Evolutionary conservation across 2,888 invertebrate genomes (phyloP).

Genomic region (Smittia aterrima): DNA sequence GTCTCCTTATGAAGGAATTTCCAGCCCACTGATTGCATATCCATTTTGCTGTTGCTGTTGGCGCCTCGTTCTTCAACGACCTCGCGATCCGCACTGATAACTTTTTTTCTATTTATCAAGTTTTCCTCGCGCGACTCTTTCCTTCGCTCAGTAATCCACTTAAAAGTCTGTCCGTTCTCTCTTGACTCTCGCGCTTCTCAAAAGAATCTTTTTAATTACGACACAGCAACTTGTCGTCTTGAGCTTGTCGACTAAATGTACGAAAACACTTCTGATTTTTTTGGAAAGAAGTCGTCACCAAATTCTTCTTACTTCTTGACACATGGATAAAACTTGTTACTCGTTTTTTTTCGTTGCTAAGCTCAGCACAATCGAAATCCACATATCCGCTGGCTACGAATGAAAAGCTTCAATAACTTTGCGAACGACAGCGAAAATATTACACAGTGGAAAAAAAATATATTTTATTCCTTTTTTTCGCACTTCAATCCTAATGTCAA

Average conservation of each 20-base stretch:
- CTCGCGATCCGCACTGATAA: neutral
- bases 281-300: constrained; percentile 1
- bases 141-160: neutral
- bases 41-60: neutral
- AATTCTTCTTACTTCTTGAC: neutral
- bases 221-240: neutral
- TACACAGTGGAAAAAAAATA: too few species aligned
- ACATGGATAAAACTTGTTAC: neutral
- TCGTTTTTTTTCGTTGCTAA: too few species aligned
- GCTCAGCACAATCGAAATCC: too few species aligned
- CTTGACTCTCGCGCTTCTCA: neutral
- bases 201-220: neutral
- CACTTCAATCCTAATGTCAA: too few species aligned
- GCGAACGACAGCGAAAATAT: too few species aligned
- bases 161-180: neutral
- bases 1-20: constrained; percentile 49
- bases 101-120: neutral
- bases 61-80: neutral
- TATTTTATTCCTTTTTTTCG: too few species aligned
- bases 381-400: too few species aligned
- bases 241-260: neutral
- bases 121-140: neutral
- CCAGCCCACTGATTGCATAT: constrained; percentile 47
- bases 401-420: too few species aligned
- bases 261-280: neutral